Evolutionary conservation across 2,797 vertebrate genomes (phyloP).

Genomic region (Chelon labrosus): DNA sequence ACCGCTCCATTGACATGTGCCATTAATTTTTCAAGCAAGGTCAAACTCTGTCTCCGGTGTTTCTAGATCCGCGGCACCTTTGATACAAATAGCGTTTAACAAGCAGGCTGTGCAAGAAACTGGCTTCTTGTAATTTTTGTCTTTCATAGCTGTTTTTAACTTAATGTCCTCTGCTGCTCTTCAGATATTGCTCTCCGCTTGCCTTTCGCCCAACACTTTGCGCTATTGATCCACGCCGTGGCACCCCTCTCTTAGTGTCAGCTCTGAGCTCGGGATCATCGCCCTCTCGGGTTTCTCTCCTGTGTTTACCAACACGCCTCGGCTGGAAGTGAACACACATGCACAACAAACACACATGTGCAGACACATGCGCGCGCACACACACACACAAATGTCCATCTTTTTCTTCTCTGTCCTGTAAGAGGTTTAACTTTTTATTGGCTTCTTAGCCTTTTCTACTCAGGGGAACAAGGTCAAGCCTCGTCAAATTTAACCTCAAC

Average conservation of each 20-base stretch:
- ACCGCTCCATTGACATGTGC: constrained; percentile 51
- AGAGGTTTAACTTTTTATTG: constrained; percentile 70
- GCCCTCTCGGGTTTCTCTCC: constrained; percentile 74
- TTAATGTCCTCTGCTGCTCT: constrained; percentile 47
- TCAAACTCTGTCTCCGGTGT: constrained; percentile 61
- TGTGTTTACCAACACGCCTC: constrained; percentile 80
- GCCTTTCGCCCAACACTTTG: constrained; percentile 62
- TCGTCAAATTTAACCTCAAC: constrained; percentile 75
- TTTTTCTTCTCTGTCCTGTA: constrained; percentile 27
- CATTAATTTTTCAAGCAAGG: constrained; percentile 70
- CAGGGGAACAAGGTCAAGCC: constrained; percentile 64
- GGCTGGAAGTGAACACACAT: constrained; percentile 31
- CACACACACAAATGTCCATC: constrained; percentile 2
- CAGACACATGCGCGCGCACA: constrained; percentile 2
- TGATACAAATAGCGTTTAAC: constrained; percentile 46
- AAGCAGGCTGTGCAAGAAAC: constrained; percentile 19
- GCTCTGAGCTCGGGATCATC: constrained; percentile 64
- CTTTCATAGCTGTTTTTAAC: constrained; percentile 57
- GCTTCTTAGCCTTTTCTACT: constrained; percentile 57
- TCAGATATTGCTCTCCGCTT: constrained; percentile 45
- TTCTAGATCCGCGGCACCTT: constrained; percentile 48
- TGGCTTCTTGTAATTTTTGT: constrained; percentile 6
- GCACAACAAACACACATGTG: constrained; percentile 19
- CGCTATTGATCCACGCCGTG: constrained; percentile 73
- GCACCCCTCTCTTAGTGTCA: constrained; percentile 74